Evolutionary conservation across 1,140 invertebrate species (phyloP).

Genomic region (Uloborus diversus): DNA sequence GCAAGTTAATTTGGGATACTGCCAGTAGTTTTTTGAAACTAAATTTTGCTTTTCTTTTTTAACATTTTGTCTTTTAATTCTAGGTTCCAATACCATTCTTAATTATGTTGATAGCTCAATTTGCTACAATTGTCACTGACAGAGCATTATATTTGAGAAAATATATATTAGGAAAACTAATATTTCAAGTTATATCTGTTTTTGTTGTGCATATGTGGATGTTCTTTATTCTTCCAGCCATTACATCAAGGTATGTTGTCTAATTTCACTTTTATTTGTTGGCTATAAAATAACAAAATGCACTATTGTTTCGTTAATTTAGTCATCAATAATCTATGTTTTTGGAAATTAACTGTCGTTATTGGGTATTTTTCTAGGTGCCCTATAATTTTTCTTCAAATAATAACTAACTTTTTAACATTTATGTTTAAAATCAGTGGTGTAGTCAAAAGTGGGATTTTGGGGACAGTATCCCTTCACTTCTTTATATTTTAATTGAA

Average conservation of each 20-base stretch:
- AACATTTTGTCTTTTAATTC: no score
- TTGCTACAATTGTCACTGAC: constrained; percentile 93
- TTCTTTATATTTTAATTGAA: no score
- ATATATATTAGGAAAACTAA: constrained; percentile 90
- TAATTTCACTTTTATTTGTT: background rate
- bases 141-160: constrained; percentile 95
- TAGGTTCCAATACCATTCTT: constrained; percentile 92
- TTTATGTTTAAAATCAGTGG: no score
- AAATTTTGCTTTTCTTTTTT: constrained; percentile 11
- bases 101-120: constrained; percentile 91
- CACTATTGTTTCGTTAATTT: no score
- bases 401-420: no score
- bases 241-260: constrained; percentile 82
- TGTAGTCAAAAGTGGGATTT: no score
- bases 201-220: constrained; percentile 96
- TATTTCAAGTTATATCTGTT: constrained; percentile 93
- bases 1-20: constrained; percentile 13
- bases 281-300: no score
- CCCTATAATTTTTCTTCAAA: no score
- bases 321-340: no score
- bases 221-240: constrained; percentile 93
- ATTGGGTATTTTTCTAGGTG: no score
- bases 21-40: background rate
- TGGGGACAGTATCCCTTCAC: no score
- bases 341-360: no score